A percentile compares a stretch with the other conserved stretches of the same genome.
Evolutionary conservation across 2,797 vertebrate species (phyloP).

Genomic region (Acanthurus tractus): DNA sequence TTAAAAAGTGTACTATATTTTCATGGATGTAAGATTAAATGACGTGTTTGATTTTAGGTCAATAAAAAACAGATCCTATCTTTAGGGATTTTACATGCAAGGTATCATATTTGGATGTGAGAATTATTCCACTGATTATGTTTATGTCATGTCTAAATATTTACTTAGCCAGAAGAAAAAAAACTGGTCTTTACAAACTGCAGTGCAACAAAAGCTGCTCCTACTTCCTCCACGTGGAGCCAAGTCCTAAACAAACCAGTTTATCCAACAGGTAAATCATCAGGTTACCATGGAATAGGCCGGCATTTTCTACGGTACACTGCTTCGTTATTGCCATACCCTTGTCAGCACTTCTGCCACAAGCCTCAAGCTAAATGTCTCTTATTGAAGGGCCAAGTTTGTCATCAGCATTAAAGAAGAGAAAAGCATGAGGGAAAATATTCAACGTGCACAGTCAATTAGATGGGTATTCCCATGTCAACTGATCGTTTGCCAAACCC

Average conservation of each 20-base stretch:
- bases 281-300: background rate
- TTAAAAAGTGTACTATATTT: background rate
- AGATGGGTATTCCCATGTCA: background rate
- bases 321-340: background rate
- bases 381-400: background rate
- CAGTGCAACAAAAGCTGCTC: slow-evolving; percentile 17
- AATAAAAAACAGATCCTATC: too few species aligned
- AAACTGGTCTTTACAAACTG: background rate
- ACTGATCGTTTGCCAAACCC: background rate
- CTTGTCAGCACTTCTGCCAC: background rate
- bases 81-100: background rate
- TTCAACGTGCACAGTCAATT: slow-evolving; percentile 1
- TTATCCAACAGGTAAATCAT: background rate
- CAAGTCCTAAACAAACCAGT: slow-evolving; percentile 42
- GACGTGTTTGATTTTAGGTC: background rate
- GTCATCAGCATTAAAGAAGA: background rate
- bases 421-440: background rate
- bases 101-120: background rate
- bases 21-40: background rate
- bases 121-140: too few species aligned
- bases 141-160: background rate
- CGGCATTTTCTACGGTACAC: background rate
- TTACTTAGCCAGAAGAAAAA: background rate
- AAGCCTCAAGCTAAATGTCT: background rate
- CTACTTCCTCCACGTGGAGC: slow-evolving; percentile 18